phyloP scores from a whole-genome alignment of 2,797 vertebrate genomes.

The Linurgus olivaceus region DNA sequence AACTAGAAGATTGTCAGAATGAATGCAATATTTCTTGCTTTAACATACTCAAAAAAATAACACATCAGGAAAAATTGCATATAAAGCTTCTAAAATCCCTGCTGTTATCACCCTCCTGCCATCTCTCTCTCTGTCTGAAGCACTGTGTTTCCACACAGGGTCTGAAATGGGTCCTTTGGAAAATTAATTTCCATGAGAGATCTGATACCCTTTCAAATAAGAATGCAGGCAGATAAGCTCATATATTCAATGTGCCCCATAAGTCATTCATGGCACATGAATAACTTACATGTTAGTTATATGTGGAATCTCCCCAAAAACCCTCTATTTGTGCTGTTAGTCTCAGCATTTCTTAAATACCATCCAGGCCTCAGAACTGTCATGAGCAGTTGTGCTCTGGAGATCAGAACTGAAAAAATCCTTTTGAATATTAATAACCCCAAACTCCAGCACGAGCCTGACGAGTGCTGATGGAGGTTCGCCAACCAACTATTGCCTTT shows the following conservation, averaged over 20 bases:
- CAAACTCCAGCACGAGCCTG: constrained; percentile 25
- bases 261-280: not conserved
- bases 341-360: not conserved
- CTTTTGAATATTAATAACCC: constrained; percentile 37
- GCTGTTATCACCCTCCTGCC: not conserved
- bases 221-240: not conserved
- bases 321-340: not conserved
- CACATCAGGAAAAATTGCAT: not conserved
- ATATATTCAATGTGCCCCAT: not conserved
- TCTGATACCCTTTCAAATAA: not conserved
- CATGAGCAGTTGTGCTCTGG: constrained; percentile 1
- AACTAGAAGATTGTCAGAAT: not conserved
- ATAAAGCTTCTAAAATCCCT: not conserved
- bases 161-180: not conserved
- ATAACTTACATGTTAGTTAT: not conserved
- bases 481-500: not conserved
- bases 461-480: not conserved
- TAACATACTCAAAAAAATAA: not conserved
- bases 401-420: not conserved
- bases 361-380: not conserved
- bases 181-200: not conserved
- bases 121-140: not conserved
- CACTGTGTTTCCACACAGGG: not conserved
- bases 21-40: not conserved
- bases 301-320: not conserved